Evolutionary conservation across 2,113 vertebrate species (phyloP), one percentile per base, ranked within the genome.

Genomic region (Myocastor coypus): DNA sequence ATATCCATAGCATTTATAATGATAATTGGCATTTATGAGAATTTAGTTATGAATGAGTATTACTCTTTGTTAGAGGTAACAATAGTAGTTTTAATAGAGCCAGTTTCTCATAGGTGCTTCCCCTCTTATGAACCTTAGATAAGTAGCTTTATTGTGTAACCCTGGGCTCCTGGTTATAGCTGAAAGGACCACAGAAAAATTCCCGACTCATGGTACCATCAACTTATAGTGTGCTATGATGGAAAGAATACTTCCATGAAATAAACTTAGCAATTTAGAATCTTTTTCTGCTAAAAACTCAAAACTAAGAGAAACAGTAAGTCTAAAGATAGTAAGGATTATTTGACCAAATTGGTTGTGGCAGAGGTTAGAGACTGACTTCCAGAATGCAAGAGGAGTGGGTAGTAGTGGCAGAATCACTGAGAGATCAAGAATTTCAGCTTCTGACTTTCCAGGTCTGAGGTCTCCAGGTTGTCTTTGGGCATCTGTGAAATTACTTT

Each of bases 401-500:
- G 2, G 5, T 69, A 40, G 30, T 94, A 91, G 75, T 59, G 89
- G 78, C 13, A 9, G 30, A 92, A 32, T 32, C 20, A 11, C 6
- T 7, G 17, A 28, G 28, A n/a, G 5, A 42, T 22, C 3, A 17
- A 82, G 71, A 88, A 73, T 14, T 59, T 87, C 24, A 63, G 24
- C 61, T 83, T 73, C 77, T 68, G 37, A 63, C 75, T 91, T 94
- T 90, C 13, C 19, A 50, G 63, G 3, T 68, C 4, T 10, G 32
- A 46, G 7, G 68, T 71, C 87, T 83, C 82, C 5, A 19, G 61
- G 11, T 66, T 92, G 14, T 73, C 57, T 93, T 12, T 26, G 22
- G 64, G 64, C 88, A 75, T 32, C 55, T 95, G 20, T 83, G 37
- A 95, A 94, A 83, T 95, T 59, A 42, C 1, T 55, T 86, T 78